Evolutionary conservation across 2,888 invertebrate species (phyloP), one percentile per base, ranked within the genome.

Genomic region (Pherbina coryleti): DNA sequence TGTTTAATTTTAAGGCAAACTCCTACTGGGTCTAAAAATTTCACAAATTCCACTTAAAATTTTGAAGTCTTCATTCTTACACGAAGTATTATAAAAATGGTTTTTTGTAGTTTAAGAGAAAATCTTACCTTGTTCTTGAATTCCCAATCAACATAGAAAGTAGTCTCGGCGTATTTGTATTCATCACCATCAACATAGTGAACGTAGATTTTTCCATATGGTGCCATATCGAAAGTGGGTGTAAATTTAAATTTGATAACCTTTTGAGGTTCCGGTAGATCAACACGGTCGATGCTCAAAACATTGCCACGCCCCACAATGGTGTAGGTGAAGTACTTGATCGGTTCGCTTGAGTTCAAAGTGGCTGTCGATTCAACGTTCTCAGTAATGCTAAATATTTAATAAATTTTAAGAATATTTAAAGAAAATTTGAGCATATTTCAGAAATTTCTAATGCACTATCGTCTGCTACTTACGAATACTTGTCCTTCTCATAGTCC

Each of bases 231-330:
- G 81, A 93, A 93, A 0, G 94, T 92, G 17, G 96, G 94, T 60
- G 92, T 90, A 84, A 97, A 93, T 67, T 93, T 92, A 82, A 94
- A 91, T 79, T 92, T 91, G 78, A 92, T 91, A 80, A 91, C 90
- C 76, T 89, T 89, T 0, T 90, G 79, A 2, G 86, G 83, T 14
- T 91, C 90, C 11, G 90, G 91, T 0, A 85, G 66, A 0, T 92
- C 92, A 17, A 95, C 90, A 7, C 95, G 94, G 82, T 94, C 93
- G 0, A 96, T 94, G n/a, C 93, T 88, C 7, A 96, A 90, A 19
- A 98, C 93, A 85, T 97, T 95, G 0, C 97, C 98, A 75, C 97
- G 92, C 5, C 96, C 97, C 79, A 97, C 91, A 31, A 96, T 92
- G 84, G 93, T 91, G 86, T 96, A 97, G 81, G 93, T 93, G 70